Percentiles rank a stretch among this genome's conserved stretches.
Evolutionary conservation across 2,113 vertebrate species (phyloP).

Genomic region (Rattus rattus): DNA sequence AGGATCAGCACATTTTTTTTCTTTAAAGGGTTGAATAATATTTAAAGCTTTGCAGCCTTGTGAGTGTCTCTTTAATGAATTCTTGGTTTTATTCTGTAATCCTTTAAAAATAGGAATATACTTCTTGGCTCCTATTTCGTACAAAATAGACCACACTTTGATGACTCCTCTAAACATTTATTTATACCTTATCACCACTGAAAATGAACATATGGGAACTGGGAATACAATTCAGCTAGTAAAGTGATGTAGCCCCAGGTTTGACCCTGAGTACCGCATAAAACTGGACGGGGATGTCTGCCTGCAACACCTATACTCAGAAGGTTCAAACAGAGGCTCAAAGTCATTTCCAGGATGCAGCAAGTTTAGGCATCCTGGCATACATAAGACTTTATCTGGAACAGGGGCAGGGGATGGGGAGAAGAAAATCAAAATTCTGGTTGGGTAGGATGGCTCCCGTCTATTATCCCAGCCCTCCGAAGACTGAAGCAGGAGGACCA

Average conservation of each 20-base stretch:
- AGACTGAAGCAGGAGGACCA: not conserved
- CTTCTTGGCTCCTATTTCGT: not conserved
- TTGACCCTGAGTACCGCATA: not conserved
- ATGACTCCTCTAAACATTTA: not conserved
- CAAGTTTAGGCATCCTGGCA: not conserved
- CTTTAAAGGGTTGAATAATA: not conserved
- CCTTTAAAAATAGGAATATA: slow-evolving; percentile 40
- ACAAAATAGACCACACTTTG: not conserved
- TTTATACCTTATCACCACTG: not conserved
- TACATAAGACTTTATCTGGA: not conserved
- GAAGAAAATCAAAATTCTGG: not conserved
- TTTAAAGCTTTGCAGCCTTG: not conserved
- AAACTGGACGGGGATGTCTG: not conserved
- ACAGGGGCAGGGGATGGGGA: not conserved
- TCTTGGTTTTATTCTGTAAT: slow-evolving; percentile 35
- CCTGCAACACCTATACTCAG: not conserved
- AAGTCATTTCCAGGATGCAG: not conserved
- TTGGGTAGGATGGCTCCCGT: not conserved
- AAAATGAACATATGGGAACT: slow-evolving; percentile 3
- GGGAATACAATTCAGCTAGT: not conserved
- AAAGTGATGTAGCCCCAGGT: not conserved
- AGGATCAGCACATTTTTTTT: not conserved
- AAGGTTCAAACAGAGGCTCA: not conserved
- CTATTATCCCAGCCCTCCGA: not conserved
- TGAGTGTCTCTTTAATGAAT: not conserved